Evolutionary conservation across 1,140 invertebrate species (phyloP).

Genomic region (Papilio dardanus): DNA sequence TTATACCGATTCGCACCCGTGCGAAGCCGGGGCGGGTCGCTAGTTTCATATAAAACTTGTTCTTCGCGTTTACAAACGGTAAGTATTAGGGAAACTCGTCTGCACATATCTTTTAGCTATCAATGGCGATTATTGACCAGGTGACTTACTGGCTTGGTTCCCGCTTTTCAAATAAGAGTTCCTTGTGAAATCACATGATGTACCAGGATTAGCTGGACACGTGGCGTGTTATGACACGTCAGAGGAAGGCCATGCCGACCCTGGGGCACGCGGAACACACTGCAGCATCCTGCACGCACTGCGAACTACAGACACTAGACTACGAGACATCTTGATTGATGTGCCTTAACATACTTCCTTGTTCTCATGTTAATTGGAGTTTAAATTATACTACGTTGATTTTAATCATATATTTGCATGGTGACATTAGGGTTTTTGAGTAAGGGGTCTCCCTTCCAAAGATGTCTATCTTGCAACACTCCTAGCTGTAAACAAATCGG

Average conservation of each 20-base stretch:
- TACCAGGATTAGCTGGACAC: background rate
- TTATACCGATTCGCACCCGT: too few species aligned
- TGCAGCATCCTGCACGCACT: slow-evolving; percentile 24
- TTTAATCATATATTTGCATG: too few species aligned
- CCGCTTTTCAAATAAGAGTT: background rate
- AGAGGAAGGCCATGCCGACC: slow-evolving; percentile 19
- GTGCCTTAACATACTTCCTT: slow-evolving; percentile 25
- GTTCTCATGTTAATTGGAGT: slow-evolving; percentile 2
- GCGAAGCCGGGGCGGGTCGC: too few species aligned
- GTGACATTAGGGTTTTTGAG: too few species aligned
- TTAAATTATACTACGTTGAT: background rate
- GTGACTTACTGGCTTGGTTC: background rate
- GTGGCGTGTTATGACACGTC: background rate
- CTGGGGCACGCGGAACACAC: slow-evolving; percentile 22
- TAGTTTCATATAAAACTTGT: too few species aligned
- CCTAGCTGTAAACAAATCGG: background rate
- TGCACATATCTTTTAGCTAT: too few species aligned
- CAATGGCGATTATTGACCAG: background rate
- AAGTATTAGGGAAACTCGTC: too few species aligned
- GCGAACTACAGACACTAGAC: background rate
- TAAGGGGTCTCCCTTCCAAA: too few species aligned
- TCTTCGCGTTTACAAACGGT: too few species aligned
- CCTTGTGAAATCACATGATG: background rate
- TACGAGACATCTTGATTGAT: slow-evolving; percentile 16
- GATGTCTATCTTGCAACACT: too few species aligned